These are phyloP conservation scores for Hermatobates lingyangjiaoensis DNA, from an alignment of 1,140 invertebrate species.

Conservation along the genomic window DNA sequence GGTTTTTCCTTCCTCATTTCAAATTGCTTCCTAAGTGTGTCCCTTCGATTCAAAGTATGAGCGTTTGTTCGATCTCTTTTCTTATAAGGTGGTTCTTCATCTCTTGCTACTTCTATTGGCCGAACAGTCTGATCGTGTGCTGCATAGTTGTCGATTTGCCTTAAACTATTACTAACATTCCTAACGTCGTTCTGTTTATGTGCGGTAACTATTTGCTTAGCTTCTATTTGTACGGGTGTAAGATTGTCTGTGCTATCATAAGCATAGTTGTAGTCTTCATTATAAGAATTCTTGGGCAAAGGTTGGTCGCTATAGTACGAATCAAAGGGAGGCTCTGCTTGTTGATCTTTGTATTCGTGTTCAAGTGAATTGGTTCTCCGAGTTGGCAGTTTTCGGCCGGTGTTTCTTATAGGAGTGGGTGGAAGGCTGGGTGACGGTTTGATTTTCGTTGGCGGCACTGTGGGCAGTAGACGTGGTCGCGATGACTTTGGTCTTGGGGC, in stretches of 20 bases:
- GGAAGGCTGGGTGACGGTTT: conserved; percentile 22
- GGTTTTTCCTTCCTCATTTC: conserved; percentile 12
- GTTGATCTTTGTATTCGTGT: conserved; percentile 13
- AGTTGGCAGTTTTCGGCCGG: conserved; percentile 25
- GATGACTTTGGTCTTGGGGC: conserved; percentile 20
- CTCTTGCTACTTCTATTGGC: conserved; percentile 15
- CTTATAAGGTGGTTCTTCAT: conserved; percentile 17
- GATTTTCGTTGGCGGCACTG: conserved; percentile 22
- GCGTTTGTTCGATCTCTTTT: conserved; percentile 19
- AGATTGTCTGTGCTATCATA: conserved; percentile 42
- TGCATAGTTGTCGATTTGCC: conserved; percentile 7
- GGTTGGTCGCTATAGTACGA: conserved; percentile 13
- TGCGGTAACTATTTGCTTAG: conserved; percentile 14
- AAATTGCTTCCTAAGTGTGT: conserved; percentile 15
- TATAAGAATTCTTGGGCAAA: conserved; percentile 30
- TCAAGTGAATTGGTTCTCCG: conserved; percentile 16
- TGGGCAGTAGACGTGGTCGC: conserved; percentile 18
- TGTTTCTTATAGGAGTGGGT: conserved; percentile 17
- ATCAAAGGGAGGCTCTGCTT: conserved; percentile 1
- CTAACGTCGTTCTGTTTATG: conserved; percentile 17
- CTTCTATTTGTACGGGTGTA: conserved; percentile 19
- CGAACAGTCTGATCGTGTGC: conserved; percentile 15
- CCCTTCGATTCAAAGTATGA: conserved; percentile 12
- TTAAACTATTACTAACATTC: neutral
- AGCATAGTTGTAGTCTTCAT: conserved; percentile 49